phyloP scores from a whole-genome alignment of 2,113 vertebrate genomes.

The Hemiscyllium ocellatum region DNA sequence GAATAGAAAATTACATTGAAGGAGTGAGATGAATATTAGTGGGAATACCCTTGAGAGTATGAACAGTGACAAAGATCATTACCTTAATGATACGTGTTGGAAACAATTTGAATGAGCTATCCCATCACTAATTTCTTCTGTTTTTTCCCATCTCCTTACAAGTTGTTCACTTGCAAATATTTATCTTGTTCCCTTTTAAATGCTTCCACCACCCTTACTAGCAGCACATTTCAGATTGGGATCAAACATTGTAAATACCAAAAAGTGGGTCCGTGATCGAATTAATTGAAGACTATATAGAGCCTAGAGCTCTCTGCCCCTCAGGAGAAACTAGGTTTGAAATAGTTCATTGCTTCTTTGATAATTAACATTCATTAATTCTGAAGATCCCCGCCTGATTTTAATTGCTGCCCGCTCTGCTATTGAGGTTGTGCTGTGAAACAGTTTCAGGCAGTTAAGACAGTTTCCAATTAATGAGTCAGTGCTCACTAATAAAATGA shows the following conservation, averaged over 20 bases:
- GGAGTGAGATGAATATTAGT: too few species aligned
- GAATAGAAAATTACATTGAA: too few species aligned
- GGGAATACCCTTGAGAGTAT: too few species aligned
- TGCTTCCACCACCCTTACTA: background rate
- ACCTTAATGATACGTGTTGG: too few species aligned
- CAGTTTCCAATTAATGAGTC: background rate
- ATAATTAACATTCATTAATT: conserved; percentile 18
- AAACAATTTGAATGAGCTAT: background rate
- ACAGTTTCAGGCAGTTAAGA: background rate
- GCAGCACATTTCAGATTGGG: background rate
- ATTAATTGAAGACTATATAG: background rate
- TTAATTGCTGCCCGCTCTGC: background rate
- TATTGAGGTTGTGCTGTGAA: background rate
- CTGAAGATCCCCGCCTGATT: background rate
- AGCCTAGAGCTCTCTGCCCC: background rate
- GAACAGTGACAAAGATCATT: too few species aligned
- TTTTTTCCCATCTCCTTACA: background rate
- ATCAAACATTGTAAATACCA: background rate
- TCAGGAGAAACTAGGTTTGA: conserved; percentile 5
- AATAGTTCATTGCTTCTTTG: background rate
- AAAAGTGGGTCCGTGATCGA: background rate
- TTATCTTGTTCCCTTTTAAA: background rate
- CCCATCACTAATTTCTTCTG: background rate
- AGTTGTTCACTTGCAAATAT: background rate
- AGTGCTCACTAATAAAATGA: background rate